phyloP scores from a whole-genome alignment of 2,888 invertebrate species.

The Biston stratarius region DNA sequence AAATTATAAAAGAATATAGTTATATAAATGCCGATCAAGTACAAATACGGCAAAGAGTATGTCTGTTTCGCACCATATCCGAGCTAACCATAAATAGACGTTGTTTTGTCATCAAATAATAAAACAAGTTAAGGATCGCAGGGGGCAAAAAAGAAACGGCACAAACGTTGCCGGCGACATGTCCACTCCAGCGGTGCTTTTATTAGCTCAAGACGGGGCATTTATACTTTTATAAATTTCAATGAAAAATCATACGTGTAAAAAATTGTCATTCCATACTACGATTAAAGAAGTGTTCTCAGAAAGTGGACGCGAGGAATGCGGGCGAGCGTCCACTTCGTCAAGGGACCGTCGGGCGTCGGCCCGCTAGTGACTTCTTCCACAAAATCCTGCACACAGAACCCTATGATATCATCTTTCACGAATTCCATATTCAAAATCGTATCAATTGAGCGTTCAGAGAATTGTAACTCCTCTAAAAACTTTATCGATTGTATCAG shows the following conservation, averaged over 20 bases:
- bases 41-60: constrained; percentile 42
- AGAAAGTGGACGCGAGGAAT: constrained; percentile 77
- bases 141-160: constrained; percentile 66
- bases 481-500: constrained; percentile 45
- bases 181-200: constrained; percentile 57
- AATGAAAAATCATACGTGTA: constrained; percentile 79
- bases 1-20: constrained; percentile 6
- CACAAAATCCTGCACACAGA: neutral
- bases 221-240: constrained; percentile 71
- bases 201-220: constrained; percentile 55
- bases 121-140: constrained; percentile 68
- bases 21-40: constrained; percentile 25
- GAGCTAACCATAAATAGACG: constrained; percentile 61
- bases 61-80: constrained; percentile 56
- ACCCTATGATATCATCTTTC: no score
- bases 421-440: constrained; percentile 18
- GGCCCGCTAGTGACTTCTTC: constrained; percentile 38
- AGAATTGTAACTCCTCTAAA: no score
- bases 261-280: constrained; percentile 75
- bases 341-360: constrained; percentile 64
- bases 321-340: constrained; percentile 69
- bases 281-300: constrained; percentile 75
- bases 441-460: constrained; percentile 2
- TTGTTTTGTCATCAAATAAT: constrained; percentile 69
- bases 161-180: constrained; percentile 61